These are phyloP conservation scores for Seriola dumerili DNA, from an alignment of 2,113 vertebrate genomes.

Conservation along the genomic window DNA sequence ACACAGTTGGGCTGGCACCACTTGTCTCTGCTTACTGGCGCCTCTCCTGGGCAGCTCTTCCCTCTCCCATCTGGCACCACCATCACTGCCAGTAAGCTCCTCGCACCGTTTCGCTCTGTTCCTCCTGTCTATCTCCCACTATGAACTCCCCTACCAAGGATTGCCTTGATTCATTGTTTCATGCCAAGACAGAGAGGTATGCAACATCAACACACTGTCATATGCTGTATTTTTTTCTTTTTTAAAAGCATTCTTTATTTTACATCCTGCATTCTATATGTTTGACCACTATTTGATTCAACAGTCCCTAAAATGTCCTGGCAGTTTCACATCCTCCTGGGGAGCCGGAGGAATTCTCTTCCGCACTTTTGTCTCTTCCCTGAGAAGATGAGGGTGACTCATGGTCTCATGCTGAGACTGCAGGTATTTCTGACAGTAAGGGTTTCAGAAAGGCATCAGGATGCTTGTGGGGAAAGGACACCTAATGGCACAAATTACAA, in stretches of 20 bases:
- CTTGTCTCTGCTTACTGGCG: conserved; percentile 80
- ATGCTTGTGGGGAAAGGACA: conserved; percentile 39
- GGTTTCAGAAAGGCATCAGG: conserved; percentile 13
- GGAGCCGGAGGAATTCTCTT: conserved; percentile 4
- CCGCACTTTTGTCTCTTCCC: neutral
- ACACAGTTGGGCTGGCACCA: conserved; percentile 85
- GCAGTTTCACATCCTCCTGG: neutral
- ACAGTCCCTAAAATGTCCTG: neutral
- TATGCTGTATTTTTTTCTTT: neutral
- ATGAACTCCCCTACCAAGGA: conserved; percentile 49
- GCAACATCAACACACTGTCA: conserved; percentile 1
- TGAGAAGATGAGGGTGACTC: conserved; percentile 40
- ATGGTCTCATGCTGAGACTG: conserved; percentile 41
- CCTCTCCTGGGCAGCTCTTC: conserved; percentile 78
- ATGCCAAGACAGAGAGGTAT: conserved; percentile 24
- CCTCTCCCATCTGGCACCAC: conserved; percentile 82
- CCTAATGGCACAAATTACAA: conserved; percentile 56
- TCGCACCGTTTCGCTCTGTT: conserved; percentile 64
- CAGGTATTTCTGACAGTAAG: conserved; percentile 34
- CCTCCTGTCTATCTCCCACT: conserved; percentile 47
- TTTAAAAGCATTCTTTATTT: neutral
- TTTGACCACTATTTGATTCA: neutral
- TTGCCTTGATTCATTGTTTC: conserved; percentile 38
- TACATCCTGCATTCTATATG: neutral
- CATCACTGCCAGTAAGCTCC: conserved; percentile 78